Conservation (phyloP, 2,797 vertebrate genomes). For the Thunnus albacares region DNA sequence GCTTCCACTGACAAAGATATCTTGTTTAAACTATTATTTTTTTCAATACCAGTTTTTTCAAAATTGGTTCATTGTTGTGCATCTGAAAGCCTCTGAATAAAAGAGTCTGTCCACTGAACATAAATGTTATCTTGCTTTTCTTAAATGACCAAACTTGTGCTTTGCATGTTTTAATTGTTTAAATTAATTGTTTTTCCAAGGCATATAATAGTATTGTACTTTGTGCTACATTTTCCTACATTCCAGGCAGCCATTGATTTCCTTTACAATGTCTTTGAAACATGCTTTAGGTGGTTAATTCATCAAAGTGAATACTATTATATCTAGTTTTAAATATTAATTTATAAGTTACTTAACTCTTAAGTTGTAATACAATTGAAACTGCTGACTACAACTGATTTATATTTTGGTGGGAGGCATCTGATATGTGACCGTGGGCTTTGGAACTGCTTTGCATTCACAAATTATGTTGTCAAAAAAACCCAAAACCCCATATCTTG, state of each 20-base stretch:
- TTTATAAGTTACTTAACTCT: not conserved
- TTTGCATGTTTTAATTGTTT: too few relatives aligned
- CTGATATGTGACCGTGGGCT: conserved; percentile 15
- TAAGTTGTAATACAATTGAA: not conserved
- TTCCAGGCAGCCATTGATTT: not conserved
- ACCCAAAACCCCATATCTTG: not conserved
- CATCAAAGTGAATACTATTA: not conserved
- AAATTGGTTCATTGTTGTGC: conserved; percentile 2
- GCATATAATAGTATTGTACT: not conserved
- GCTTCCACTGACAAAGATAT: conserved; percentile 28
- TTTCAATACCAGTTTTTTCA: too few relatives aligned
- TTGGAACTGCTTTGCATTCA: conserved; percentile 1
- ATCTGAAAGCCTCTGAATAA: conserved; percentile 14
- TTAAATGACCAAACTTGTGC: not conserved
- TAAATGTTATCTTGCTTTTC: not conserved
- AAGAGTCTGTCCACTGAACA: not conserved
- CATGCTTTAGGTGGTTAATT: not conserved
- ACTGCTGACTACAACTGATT: not conserved
- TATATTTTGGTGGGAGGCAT: not conserved
- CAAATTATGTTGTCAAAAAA: not conserved
- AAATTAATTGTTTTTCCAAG: not conserved
- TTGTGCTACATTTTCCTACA: not conserved
- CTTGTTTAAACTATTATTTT: conserved; percentile 4
- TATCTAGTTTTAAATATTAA: not conserved
- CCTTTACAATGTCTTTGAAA: not conserved